Base-by-base conservation (phyloP, 2,888 invertebrate genomes). In the Coenonympha arcania region DNA sequence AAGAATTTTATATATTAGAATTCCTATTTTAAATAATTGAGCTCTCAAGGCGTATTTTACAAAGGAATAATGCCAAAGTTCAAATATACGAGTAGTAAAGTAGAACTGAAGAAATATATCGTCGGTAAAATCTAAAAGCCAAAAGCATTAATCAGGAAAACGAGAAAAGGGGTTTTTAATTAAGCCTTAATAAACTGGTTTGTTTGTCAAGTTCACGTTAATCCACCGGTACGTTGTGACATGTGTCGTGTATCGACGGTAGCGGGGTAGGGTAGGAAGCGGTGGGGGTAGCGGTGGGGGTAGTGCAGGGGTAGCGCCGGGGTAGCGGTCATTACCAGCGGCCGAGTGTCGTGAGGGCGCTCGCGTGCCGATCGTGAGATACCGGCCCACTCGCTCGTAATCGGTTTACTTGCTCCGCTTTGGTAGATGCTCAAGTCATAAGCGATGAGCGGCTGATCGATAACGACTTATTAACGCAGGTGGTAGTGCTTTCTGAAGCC, bases 301-400 rank as follows among this genome's bases (percentile, higher is more conserved):
- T 3, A 33, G 31, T 1, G n/a, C n/a, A n/a, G n/a, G n/a, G n/a
- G n/a, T n/a, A n/a, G n/a, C 40, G 34, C 13, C 16, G 18, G 46
- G 41, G 18, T 15, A 16, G 13, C 22, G 40, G 33, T 44, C 79
- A 82, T 80, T 81, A 80, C 79, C 79, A 73, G 70, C 45, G 40
- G 40, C 64, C 51, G 69, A 69, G 53, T 46, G 50, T 53, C 53
- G 50, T 50, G 57, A 48, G 53, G 59, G 61, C 46, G 54, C 61
- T 79, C 70, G 79, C 79, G 81, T 79, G 81, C 67, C 62, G 80
- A 79, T 81, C 70, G 68, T 64, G 67, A 76, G 81, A 81, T 80
- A 79, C 68, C 66, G 51, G 37, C 56, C 61, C 60, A 54, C 57
- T 56, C 60, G 66, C 63, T 69, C 71, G 73, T 82, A 83, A 82